phyloP scores from a whole-genome alignment of 2,888 invertebrate species.

The Synanthedon tipuliformis region DNA sequence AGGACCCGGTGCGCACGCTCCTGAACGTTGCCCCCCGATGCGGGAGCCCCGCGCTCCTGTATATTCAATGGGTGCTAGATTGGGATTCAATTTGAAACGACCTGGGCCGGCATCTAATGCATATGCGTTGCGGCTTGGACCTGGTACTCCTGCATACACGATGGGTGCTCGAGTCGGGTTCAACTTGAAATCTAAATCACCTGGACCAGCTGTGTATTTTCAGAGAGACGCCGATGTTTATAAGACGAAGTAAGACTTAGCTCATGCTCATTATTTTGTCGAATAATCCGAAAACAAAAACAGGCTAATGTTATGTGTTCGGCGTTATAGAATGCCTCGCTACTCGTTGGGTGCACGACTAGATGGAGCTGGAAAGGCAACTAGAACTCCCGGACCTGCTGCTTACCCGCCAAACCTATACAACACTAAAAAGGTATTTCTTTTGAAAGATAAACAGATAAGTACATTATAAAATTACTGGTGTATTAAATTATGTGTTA shows the following conservation, averaged over 20 bases:
- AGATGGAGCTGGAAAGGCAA: slow-evolving; percentile 33
- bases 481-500: too few relatives aligned
- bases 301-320: background rate
- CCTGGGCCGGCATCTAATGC: slow-evolving; percentile 73
- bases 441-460: too few relatives aligned
- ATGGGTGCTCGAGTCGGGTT: slow-evolving; percentile 50
- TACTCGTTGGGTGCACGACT: slow-evolving; percentile 48
- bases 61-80: slow-evolving; percentile 67
- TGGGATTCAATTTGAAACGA: slow-evolving; percentile 48
- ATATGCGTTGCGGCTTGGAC: slow-evolving; percentile 54
- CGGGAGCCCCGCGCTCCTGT: slow-evolving; percentile 66
- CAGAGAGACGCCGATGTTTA: slow-evolving; percentile 49
- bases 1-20: slow-evolving; percentile 75
- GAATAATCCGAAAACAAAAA: background rate
- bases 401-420: slow-evolving; percentile 63
- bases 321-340: slow-evolving; percentile 30
- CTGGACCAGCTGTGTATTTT: slow-evolving; percentile 69
- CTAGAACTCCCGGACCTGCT: slow-evolving; percentile 46
- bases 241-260: slow-evolving; percentile 28
- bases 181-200: slow-evolving; percentile 36
- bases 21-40: slow-evolving; percentile 68
- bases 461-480: too few relatives aligned
- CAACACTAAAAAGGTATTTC: slow-evolving; percentile 34
- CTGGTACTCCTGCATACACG: slow-evolving; percentile 58
- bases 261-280: background rate